Conservation (phyloP, 2,888 invertebrate genomes). For the Eristalinus aeneus region DNA sequence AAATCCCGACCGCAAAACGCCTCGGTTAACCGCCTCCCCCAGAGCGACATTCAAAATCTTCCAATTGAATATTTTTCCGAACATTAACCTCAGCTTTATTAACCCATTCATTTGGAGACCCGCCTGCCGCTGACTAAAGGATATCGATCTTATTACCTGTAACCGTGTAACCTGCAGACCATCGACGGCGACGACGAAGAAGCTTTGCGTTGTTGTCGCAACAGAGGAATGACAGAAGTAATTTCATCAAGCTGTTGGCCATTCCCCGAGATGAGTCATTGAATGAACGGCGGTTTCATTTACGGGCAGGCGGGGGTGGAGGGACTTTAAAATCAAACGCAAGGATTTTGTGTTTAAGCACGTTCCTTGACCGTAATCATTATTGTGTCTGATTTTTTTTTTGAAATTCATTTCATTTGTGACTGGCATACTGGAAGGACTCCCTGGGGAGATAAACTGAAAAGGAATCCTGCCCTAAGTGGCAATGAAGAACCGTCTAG, state of each 20-base stretch:
- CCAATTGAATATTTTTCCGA: conserved; percentile 36
- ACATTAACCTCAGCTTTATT: conserved; percentile 37
- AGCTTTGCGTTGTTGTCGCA: no score
- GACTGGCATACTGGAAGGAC: not conserved
- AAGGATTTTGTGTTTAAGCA: not conserved
- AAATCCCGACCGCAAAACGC: not conserved
- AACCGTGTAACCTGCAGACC: conserved; percentile 14
- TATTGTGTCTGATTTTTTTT: not conserved
- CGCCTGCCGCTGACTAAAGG: not conserved
- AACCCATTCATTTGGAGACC: conserved; percentile 26
- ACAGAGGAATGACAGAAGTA: conserved; percentile 9
- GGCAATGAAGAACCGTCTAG: not conserved
- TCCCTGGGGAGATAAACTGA: not conserved
- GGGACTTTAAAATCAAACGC: not conserved
- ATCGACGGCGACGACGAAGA: not conserved
- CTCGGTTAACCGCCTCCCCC: not conserved
- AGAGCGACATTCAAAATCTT: conserved; percentile 16
- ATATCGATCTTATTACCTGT: conserved; percentile 41
- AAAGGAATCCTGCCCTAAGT: not conserved
- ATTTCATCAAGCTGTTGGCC: conserved; percentile 28
- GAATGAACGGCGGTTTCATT: not conserved
- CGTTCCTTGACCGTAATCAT: conserved; percentile 13
- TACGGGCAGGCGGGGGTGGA: not conserved
- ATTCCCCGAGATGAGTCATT: conserved; percentile 1
- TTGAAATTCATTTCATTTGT: not conserved